Base-by-base conservation (phyloP, 2,888 invertebrate species). In the Eretmocerus hayati region DNA sequence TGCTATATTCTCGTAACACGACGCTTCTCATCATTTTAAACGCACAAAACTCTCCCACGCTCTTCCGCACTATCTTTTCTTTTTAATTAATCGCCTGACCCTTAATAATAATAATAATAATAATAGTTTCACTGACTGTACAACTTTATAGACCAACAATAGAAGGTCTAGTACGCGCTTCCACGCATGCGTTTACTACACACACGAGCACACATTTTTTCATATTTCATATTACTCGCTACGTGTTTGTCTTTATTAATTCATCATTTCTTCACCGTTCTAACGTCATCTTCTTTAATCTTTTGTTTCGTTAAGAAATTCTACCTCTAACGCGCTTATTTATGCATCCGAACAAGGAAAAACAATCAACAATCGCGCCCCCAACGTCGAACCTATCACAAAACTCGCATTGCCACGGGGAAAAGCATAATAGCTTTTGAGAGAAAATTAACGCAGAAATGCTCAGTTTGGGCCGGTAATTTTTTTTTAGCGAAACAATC, bases 71-170 rank as follows among this genome's bases (percentile, higher is more conserved):
- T 48, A 37, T 48, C 42, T 53, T 37, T 37, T 37, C 9, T 20
- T 37, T 37, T 21, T 16, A n/a, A n/a, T n/a, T 39, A 50, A 50
- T 48, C 63, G 63, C 60, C 66, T 64, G 66, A 69, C 64, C 63
- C 69, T 69, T 71, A 71, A 68, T 70, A 69, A 67, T 70, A 71
- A 70, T 71, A 71, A 66, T 71, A 71, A 68, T 70, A 69, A 67
- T 70, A 71, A 70, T 71, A 71, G 67, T 69, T 70, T 71, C 66
- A 69, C 69, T 67, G 71, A 71, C 71, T 71, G 70, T 71, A 71
- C 70, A 71, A 67, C 64, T 71, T 54, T 70, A 71, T 67, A 69
- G 71, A 70, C 71, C 71, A 70, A 70, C 70, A 67, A 71, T 69
- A 68, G 65, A 64, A 66, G 67, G 69, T 70, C 70, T 69, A 63